Evolutionary conservation across 2,888 invertebrate genomes (phyloP).

Genomic region (Entomobrya proxima): DNA sequence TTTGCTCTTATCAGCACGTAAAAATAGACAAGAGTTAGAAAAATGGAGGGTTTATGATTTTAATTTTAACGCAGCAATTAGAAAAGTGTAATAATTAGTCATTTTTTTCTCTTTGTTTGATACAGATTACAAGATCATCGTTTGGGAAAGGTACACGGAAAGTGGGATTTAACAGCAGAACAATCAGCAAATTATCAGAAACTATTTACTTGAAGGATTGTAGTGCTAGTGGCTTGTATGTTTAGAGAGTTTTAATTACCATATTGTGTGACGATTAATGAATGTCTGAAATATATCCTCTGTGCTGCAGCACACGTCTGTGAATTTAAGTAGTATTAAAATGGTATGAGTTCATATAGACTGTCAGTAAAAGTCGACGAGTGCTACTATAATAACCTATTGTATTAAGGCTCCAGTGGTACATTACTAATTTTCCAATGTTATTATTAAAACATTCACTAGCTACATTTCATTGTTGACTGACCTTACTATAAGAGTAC

Average conservation of each 20-base stretch:
- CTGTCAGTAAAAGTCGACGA: background rate
- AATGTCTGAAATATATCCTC: background rate
- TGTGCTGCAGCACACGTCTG: too few relatives aligned
- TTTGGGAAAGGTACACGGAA: background rate
- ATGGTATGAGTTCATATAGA: background rate
- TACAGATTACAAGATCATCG: background rate
- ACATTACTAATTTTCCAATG: background rate
- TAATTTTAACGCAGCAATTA: background rate
- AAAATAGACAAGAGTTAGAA: too few relatives aligned
- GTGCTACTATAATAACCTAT: constrained; percentile 9
- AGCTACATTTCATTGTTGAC: constrained; percentile 23
- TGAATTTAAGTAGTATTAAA: background rate
- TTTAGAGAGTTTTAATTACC: background rate
- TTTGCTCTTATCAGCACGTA: too few relatives aligned
- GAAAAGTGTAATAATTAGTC: background rate
- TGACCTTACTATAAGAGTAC: constrained; percentile 15
- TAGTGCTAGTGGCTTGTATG: background rate
- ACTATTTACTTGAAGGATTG: background rate
- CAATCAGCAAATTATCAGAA: background rate
- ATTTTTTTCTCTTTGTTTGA: background rate
- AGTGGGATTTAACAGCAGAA: background rate
- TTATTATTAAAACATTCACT: constrained; percentile 6
- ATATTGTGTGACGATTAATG: constrained; percentile 1
- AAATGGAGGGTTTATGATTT: too few relatives aligned
- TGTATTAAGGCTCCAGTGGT: constrained; percentile 24